Conservation (phyloP, 1,140 invertebrate genomes). For the Atta texana region DNA sequence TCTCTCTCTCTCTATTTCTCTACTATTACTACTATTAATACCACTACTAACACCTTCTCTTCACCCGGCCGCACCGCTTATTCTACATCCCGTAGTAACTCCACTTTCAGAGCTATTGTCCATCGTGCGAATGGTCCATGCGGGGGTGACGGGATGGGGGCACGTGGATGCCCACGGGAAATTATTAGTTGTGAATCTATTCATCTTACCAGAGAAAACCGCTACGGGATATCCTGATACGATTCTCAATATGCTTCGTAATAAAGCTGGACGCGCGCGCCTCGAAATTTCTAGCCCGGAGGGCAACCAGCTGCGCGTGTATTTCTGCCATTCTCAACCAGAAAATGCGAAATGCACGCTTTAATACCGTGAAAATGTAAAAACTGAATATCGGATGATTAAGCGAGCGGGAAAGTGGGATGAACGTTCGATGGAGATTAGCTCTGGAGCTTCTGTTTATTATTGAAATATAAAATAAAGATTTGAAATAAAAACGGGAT, state of each 20-base stretch:
- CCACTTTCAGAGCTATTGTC: slow-evolving; percentile 62
- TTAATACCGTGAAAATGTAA: slow-evolving; percentile 32
- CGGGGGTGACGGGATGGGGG: not conserved
- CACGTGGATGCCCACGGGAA: slow-evolving; percentile 54
- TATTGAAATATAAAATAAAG: slow-evolving; percentile 31
- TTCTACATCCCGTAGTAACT: slow-evolving; percentile 57
- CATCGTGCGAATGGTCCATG: slow-evolving; percentile 41
- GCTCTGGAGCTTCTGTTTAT: not conserved
- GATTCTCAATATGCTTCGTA: slow-evolving; percentile 57
- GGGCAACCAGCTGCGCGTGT: slow-evolving; percentile 25
- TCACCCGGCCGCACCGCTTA: slow-evolving; percentile 42
- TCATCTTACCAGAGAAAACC: slow-evolving; percentile 63
- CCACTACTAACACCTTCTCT: slow-evolving; percentile 30
- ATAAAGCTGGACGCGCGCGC: slow-evolving; percentile 54
- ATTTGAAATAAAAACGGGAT: slow-evolving; percentile 34
- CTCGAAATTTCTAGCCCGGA: slow-evolving; percentile 34
- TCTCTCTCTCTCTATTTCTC: slow-evolving; percentile 13
- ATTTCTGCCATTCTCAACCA: slow-evolving; percentile 1
- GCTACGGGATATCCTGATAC: slow-evolving; percentile 62
- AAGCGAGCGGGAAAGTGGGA: slow-evolving; percentile 1
- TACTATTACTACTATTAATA: not conserved
- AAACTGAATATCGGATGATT: slow-evolving; percentile 36
- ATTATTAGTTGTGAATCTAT: slow-evolving; percentile 64
- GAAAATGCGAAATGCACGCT: slow-evolving; percentile 36
- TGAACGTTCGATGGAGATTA: slow-evolving; percentile 3